Evolutionary conservation across 2,888 invertebrate species (phyloP).

Genomic region (Epinotia bilunana): DNA sequence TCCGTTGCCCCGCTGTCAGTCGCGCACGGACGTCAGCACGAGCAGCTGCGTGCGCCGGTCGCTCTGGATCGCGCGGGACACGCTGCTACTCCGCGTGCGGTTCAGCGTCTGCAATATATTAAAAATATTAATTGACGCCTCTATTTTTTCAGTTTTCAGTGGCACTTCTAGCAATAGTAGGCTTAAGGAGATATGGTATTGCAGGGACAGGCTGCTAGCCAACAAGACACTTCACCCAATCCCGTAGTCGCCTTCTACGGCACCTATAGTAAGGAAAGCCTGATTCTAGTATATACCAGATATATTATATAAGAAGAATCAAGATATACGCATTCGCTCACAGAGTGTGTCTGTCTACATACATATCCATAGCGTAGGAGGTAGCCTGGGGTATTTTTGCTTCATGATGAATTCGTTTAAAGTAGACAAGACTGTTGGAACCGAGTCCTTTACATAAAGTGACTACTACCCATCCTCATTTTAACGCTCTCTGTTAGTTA

Average conservation of each 20-base stretch:
- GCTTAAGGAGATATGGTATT: too few relatives aligned
- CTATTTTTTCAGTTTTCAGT: too few relatives aligned
- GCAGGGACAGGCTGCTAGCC: too few relatives aligned
- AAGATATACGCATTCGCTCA: not conserved
- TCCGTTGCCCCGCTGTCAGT: slow-evolving; percentile 70
- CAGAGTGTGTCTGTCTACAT: too few relatives aligned
- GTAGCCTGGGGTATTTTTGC: too few relatives aligned
- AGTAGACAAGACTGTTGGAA: not conserved
- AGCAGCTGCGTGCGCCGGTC: slow-evolving; percentile 71
- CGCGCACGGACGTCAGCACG: slow-evolving; percentile 67
- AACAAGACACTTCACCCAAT: too few relatives aligned
- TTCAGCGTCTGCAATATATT: slow-evolving; percentile 67
- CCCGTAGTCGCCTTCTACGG: too few relatives aligned
- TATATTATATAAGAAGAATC: too few relatives aligned
- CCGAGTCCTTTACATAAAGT: not conserved
- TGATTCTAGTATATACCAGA: too few relatives aligned
- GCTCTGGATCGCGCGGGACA: slow-evolving; percentile 56
- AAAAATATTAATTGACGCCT: not conserved
- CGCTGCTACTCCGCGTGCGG: slow-evolving; percentile 71
- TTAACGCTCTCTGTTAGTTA: not conserved
- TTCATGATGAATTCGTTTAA: too few relatives aligned
- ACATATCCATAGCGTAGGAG: not conserved
- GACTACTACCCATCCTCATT: not conserved
- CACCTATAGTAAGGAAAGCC: too few relatives aligned
- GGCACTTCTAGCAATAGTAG: too few relatives aligned